Conservation (phyloP, 2,797 vertebrate genomes). For the Hydrophis major region DNA sequence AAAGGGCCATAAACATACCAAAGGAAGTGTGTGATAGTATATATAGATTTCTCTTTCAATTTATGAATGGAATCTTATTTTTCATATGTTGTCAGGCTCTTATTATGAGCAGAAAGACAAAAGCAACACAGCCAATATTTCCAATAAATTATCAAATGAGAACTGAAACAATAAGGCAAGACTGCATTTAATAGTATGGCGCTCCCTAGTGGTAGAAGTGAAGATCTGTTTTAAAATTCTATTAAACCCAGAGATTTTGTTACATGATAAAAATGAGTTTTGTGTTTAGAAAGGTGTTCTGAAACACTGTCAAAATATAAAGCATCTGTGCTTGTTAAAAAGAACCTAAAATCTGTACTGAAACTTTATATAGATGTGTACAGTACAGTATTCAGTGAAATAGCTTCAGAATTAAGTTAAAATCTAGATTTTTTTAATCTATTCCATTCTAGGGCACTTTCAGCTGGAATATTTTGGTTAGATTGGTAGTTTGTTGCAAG, state of each 20-base stretch:
- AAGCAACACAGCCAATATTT: background rate
- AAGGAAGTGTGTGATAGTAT: background rate
- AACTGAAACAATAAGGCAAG: background rate
- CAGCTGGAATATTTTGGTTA: background rate
- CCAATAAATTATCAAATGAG: background rate
- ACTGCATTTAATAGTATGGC: constrained; percentile 65
- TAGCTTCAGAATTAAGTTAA: background rate
- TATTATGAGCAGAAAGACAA: background rate
- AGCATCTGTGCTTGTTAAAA: background rate
- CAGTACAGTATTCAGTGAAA: background rate
- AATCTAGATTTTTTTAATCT: background rate
- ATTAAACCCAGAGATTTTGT: background rate
- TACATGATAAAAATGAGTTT: background rate
- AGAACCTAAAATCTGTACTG: background rate
- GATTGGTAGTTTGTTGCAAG: background rate
- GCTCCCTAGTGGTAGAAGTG: constrained; percentile 74
- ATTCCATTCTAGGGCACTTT: background rate
- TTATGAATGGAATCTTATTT: background rate
- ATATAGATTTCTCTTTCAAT: background rate
- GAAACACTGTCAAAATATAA: background rate
- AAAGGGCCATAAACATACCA: background rate
- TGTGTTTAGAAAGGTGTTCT: background rate
- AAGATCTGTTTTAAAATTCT: constrained; percentile 7
- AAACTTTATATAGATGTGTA: background rate
- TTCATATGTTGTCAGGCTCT: background rate